Evolutionary conservation across 2,113 vertebrate genomes (phyloP).

Genomic region (Okapia johnstoni): DNA sequence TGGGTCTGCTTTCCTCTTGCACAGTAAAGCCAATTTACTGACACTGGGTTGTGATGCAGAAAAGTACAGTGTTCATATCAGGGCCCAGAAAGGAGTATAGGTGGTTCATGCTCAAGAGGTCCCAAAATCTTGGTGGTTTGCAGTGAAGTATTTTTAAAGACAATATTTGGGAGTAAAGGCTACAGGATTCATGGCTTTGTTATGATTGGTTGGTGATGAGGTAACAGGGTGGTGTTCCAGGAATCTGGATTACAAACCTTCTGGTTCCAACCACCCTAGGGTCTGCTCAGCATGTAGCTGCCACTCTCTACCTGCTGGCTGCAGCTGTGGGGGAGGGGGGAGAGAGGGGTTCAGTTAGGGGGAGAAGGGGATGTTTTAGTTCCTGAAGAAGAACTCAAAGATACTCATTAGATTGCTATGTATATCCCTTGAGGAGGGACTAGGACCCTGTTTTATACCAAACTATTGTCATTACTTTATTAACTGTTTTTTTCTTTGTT

Average conservation of each 20-base stretch:
- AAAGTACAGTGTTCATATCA: not conserved
- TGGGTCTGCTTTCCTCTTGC: not conserved
- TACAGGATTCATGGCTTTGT: not conserved
- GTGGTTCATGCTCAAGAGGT: not conserved
- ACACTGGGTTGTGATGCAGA: not conserved
- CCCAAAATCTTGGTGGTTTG: not conserved
- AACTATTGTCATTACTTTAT: not conserved
- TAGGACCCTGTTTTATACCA: not conserved
- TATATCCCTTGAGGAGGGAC: not conserved
- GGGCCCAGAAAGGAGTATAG: not conserved
- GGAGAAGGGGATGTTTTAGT: not conserved
- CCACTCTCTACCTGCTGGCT: not conserved
- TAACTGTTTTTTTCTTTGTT: not conserved
- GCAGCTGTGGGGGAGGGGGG: not conserved
- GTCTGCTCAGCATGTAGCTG: not conserved
- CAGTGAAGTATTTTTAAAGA: not conserved
- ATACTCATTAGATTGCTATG: not conserved
- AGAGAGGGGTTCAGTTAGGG: not conserved
- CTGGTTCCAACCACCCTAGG: not conserved
- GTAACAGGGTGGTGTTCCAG: not conserved
- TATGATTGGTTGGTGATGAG: not conserved
- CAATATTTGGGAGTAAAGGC: not conserved
- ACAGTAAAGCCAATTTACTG: not conserved
- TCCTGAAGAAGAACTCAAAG: not conserved
- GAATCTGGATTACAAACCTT: not conserved